These are phyloP conservation scores for Neodiprion fabricii DNA, from an alignment of 1,140 invertebrate genomes.

Conservation along the genomic window DNA sequence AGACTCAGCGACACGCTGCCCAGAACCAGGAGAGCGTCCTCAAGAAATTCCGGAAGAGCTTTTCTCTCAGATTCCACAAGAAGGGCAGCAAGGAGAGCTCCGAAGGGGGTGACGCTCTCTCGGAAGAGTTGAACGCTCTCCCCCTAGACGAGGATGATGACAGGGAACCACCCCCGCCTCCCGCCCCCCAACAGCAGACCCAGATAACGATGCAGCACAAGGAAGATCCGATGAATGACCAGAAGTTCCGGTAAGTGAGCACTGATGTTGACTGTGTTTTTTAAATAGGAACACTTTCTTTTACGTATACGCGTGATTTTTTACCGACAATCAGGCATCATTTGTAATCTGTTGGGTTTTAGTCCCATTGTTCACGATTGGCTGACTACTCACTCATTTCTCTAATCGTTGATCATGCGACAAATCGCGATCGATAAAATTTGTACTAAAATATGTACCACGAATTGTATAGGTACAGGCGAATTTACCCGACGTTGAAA, in stretches of 20 bases:
- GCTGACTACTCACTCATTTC: too few species aligned
- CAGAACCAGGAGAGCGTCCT: conserved; percentile 62
- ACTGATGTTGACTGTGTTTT: too few species aligned
- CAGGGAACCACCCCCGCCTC: conserved; percentile 41
- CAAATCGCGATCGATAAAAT: too few species aligned
- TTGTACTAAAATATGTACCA: too few species aligned
- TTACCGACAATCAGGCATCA: too few species aligned
- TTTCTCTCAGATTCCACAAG: conserved; percentile 69
- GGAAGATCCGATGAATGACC: conserved; percentile 52
- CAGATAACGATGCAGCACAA: conserved; percentile 43
- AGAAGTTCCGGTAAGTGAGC: conserved; percentile 53
- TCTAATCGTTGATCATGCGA: too few species aligned
- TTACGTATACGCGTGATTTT: too few species aligned
- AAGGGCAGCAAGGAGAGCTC: conserved; percentile 61
- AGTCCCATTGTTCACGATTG: too few species aligned
- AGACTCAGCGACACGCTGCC: conserved; percentile 29
- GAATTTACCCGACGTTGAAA: too few species aligned
- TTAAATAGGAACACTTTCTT: too few species aligned
- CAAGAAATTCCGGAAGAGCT: conserved; percentile 75
- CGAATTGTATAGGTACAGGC: too few species aligned
- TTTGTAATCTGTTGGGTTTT: too few species aligned
- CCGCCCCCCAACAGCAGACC: conserved; percentile 39
- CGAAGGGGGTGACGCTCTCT: conserved; percentile 49
- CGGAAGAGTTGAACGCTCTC: conserved; percentile 54
- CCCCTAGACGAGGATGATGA: conserved; percentile 53